phyloP scores from a whole-genome alignment of 2,113 vertebrate species.

The Eidolon helvum region DNA sequence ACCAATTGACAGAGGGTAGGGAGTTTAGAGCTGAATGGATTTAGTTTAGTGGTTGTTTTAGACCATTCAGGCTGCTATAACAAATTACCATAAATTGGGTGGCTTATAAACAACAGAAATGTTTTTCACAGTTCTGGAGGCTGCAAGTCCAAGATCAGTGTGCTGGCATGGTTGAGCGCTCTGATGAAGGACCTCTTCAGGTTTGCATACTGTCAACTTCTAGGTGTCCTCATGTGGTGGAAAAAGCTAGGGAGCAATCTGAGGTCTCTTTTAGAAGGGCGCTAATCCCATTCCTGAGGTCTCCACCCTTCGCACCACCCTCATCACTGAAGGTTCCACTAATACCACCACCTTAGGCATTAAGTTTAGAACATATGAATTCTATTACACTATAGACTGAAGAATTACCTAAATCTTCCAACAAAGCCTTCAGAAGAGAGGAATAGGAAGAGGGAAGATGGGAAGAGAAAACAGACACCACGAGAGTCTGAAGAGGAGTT shows the following conservation, averaged over 20 bases:
- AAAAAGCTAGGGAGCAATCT: neutral
- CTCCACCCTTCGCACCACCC: neutral
- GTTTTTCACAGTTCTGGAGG: neutral
- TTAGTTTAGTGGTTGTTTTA: constrained; percentile 9
- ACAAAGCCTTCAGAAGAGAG: neutral
- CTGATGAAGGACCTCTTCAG: neutral
- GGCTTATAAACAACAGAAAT: constrained; percentile 10
- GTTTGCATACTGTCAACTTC: neutral
- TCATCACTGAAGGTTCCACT: neutral
- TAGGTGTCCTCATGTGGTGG: neutral
- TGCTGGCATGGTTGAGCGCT: neutral
- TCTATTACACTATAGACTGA: neutral
- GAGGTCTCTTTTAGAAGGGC: neutral
- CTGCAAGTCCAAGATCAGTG: neutral
- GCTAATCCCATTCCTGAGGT: neutral
- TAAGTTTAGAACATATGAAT: neutral
- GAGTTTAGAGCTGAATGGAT: neutral
- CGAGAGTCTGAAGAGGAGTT: neutral
- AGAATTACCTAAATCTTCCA: neutral
- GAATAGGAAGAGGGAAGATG: neutral
- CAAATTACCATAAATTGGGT: neutral
- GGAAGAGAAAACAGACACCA: neutral
- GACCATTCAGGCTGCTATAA: neutral
- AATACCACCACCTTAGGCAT: neutral
- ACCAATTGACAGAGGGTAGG: neutral